Base-by-base conservation (phyloP, 2,888 invertebrate genomes). In the Folsomia candida region DNA sequence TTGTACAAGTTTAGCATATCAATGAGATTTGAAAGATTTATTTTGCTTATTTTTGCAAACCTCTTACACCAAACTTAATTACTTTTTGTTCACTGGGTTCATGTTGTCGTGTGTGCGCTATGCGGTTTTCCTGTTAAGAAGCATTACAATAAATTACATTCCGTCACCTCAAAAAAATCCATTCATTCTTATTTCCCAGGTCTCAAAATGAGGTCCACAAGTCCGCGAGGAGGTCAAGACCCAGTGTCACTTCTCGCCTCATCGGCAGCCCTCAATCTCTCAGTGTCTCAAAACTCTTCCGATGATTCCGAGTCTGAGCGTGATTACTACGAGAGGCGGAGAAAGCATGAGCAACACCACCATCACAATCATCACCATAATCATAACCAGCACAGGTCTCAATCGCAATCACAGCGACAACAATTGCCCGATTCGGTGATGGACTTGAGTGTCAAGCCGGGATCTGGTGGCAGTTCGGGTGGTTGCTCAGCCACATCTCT, bases 191-290 rank as follows among this genome's bases (percentile, higher is more conserved):
- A 37, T 14, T 14, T 37, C 47, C 24, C 51, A 64, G 63, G 63
- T 47, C 63, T 64, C 4, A 64, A 64, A 64, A 64, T 64, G 63
- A 64, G 63, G 63, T 64, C 63, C 63, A 64, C 63, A 37, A 64
- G 63, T 24, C 63, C 37, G 2, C n/a, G n/a, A 4, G 51, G 22
- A 47, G 47, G 51, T 47, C 63, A 37, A 22, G 63, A 64, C 51
- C 22, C 63, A 3, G 63, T n/a, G 20, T 64, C 63, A 62, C 27
- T 62, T 20, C 62, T 62, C 51, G 9, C 18, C 22, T 47, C 51
- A 22, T 22, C 51, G 24, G 18, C 63, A 25, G 37, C 63, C 47
- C 63, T 64, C n/a, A 64, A 64, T 51, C 51, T 64, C 22, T 64
- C 63, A 18, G 47, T 64, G 20, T 64, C 63, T 25, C 63, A 64